Conservation (phyloP, 2,113 vertebrate species). For the Perca flavescens region DNA sequence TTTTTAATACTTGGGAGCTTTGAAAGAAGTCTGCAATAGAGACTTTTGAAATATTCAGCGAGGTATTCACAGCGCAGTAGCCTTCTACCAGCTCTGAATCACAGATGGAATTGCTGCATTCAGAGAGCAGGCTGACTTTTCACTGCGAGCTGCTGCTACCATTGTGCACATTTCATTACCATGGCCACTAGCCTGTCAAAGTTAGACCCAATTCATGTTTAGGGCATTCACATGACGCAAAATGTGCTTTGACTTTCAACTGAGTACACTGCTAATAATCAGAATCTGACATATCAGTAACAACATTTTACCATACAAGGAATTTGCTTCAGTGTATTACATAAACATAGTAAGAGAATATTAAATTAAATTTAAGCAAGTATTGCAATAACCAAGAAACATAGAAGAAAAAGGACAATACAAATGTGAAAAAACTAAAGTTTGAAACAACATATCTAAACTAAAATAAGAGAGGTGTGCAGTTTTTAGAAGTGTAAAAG, state of each 20-base stretch:
- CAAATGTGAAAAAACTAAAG: too few relatives aligned
- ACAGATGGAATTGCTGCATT: constrained; percentile 42
- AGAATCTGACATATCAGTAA: too few relatives aligned
- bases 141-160: neutral
- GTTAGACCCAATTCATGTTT: constrained; percentile 35
- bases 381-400: too few relatives aligned
- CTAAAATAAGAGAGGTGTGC: too few relatives aligned
- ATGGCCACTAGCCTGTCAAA: constrained; percentile 1
- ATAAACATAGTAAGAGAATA: too few relatives aligned
- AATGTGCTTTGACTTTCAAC: constrained; percentile 30
- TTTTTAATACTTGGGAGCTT: constrained; percentile 39
- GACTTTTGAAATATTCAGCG: constrained; percentile 61
- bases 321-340: too few relatives aligned
- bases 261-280: neutral
- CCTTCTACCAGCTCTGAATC: constrained; percentile 33
- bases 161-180: constrained; percentile 46
- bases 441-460: too few relatives aligned
- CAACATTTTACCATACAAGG: too few relatives aligned
- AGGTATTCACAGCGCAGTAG: constrained; percentile 52
- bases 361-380: too few relatives aligned
- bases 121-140: constrained; percentile 32
- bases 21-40: constrained; percentile 29
- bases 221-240: constrained; percentile 27
- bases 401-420: too few relatives aligned
- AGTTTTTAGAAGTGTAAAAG: too few relatives aligned